Evolutionary conservation across 2,113 vertebrate species (phyloP).

Genomic region (Poicephalus meyeri): DNA sequence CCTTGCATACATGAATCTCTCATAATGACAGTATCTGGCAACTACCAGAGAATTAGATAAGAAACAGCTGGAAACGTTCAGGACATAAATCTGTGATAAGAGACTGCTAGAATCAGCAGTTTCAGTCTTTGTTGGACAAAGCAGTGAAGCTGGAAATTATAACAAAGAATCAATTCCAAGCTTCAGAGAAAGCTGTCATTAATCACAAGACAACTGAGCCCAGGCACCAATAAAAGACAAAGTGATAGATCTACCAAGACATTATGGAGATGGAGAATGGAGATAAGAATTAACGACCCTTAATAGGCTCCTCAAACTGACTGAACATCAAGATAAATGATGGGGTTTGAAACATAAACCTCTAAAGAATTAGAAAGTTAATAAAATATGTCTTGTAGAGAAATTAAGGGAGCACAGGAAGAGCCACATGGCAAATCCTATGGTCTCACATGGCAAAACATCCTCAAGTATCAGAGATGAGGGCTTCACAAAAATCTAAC

Average conservation of each 20-base stretch:
- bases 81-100: neutral
- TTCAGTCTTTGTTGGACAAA: neutral
- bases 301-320: neutral
- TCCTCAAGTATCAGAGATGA: neutral
- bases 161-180: neutral
- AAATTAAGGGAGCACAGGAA: neutral
- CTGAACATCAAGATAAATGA: neutral
- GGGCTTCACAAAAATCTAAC: neutral
- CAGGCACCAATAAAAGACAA: neutral
- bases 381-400: neutral
- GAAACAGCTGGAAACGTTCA: neutral
- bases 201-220: conserved; percentile 8
- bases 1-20: neutral
- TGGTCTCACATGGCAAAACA: neutral
- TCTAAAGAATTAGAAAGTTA: neutral
- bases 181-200: neutral
- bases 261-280: neutral
- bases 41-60: neutral
- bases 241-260: neutral
- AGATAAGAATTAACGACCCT: conserved; percentile 10
- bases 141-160: neutral
- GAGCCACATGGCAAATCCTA: neutral
- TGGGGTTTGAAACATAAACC: neutral
- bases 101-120: neutral
- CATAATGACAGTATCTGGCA: neutral